Base-by-base conservation (phyloP, 2,797 vertebrate species). In the Hafferia zeledoni region DNA sequence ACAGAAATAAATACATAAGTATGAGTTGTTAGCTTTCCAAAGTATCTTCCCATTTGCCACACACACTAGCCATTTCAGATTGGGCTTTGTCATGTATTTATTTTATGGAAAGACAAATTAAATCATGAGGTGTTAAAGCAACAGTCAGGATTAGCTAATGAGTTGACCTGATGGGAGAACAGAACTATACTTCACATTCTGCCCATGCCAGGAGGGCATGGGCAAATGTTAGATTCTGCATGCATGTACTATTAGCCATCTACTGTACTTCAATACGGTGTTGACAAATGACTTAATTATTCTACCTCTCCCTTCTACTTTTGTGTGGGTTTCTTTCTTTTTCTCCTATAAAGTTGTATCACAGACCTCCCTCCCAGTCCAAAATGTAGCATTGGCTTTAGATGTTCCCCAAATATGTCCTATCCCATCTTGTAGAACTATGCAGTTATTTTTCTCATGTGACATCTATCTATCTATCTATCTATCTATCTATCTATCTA, bases 391-490 rank as follows among this genome's bases (percentile, higher is more conserved):
- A 31, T 7, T 89, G 13, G 4, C 33, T 84, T 92, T 77, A 78
- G 88, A 94, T 55, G 23, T 39, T 95, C 53, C 46, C 57, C 64
- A 77, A 55, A n/a, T 56, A 61, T 87, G 31, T 71, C 69, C 72
- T 72, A 76, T 33, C 6, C 68, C 6, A 67, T 24, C 37, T 83
- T 79, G 7, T 24, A 72, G 17, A 57, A 8, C 50, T 49, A 5
- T 30, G 28, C 24, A 87, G 24, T 8, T 74, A 68, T 72, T 85
- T 18, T 83, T 70, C 80, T 82, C 59, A 74, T 88, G 14, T 27
- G 25, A 6, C 8, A 52, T 52, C 50, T 31, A 52, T 52, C 50
- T 31, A 52, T 53, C 52, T 31, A 31, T 53, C 52, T 31, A 30
- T 52, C 50, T 30, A 52, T 52, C 50, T 18, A 50, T 50, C 47